Conservation (phyloP, 2,113 vertebrate species). For the Myrmecophaga tridactyla region DNA sequence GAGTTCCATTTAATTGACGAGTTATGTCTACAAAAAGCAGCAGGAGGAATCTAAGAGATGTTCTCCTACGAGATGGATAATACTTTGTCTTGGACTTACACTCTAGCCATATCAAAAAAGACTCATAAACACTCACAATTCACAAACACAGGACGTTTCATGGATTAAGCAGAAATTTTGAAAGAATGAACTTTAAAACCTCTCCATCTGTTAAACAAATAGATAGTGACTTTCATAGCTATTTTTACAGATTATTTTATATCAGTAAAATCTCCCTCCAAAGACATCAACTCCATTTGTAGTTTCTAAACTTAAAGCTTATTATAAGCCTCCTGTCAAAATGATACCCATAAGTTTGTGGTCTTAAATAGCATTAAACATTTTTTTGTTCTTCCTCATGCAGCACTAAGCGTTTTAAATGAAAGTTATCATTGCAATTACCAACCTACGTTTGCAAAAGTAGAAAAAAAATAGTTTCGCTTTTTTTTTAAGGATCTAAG, state of each 20-base stretch:
- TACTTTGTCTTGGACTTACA: neutral
- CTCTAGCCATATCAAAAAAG: neutral
- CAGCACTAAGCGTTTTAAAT: constrained; percentile 12
- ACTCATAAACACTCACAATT: neutral
- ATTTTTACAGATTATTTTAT: neutral
- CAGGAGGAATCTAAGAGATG: neutral
- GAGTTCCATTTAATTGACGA: neutral
- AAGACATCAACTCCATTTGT: constrained; percentile 2
- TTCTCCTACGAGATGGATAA: neutral
- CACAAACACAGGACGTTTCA: neutral
- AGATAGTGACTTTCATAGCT: neutral
- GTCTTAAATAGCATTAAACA: neutral
- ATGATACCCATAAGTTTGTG: neutral
- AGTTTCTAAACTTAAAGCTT: constrained; percentile 35
- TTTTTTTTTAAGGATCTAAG: constrained; percentile 32
- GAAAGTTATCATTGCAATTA: neutral
- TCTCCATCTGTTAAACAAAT: neutral
- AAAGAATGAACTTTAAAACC: neutral
- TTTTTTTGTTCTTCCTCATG: no score
- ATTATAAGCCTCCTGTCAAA: neutral
- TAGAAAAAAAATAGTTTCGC: constrained; percentile 20
- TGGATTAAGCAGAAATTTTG: neutral
- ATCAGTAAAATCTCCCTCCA: neutral
- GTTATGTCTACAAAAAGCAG: neutral
- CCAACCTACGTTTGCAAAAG: neutral